Conservation (phyloP, 1,140 invertebrate species). For the Plectus sambesii region DNA sequence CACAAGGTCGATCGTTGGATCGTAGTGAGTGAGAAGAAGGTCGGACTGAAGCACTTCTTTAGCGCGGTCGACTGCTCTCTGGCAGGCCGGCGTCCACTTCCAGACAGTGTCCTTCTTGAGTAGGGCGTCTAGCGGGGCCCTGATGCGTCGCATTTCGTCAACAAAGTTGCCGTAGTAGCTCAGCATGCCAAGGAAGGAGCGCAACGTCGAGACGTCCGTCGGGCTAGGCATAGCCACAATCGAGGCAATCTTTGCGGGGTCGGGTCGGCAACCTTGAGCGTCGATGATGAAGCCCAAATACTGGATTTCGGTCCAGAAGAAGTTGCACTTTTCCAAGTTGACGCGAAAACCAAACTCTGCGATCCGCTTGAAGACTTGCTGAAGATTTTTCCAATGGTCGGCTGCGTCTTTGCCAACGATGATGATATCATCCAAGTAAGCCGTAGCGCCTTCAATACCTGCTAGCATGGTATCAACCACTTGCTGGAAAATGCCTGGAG, state of each 20-base stretch:
- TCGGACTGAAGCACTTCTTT: slow-evolving; percentile 24
- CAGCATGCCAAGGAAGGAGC: slow-evolving; percentile 34
- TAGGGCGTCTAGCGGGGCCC: slow-evolving; percentile 28
- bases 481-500: slow-evolving; percentile 50
- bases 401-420: slow-evolving; percentile 1
- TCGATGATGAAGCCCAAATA: slow-evolving; percentile 24
- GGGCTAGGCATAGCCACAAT: slow-evolving; percentile 29
- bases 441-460: slow-evolving; percentile 25
- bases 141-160: slow-evolving; percentile 11
- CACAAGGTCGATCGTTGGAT: slow-evolving; percentile 24
- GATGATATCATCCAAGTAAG: slow-evolving; percentile 25
- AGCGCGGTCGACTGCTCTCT: slow-evolving; percentile 14
- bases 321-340: slow-evolving; percentile 27
- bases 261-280: slow-evolving; percentile 23
- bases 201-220: slow-evolving; percentile 14
- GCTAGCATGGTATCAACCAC: slow-evolving; percentile 47
- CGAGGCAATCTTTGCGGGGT: slow-evolving; percentile 20
- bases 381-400: slow-evolving; percentile 12
- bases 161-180: slow-evolving; percentile 31
- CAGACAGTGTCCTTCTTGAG: slow-evolving; percentile 28
- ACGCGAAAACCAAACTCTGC: slow-evolving; percentile 19
- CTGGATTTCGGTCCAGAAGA: slow-evolving; percentile 17
- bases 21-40: slow-evolving; percentile 27
- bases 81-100: slow-evolving; percentile 15
- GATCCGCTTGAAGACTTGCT: slow-evolving; percentile 13